phyloP scores from a whole-genome alignment of 2,888 invertebrate genomes.

The Chloroclystis v-ata region DNA sequence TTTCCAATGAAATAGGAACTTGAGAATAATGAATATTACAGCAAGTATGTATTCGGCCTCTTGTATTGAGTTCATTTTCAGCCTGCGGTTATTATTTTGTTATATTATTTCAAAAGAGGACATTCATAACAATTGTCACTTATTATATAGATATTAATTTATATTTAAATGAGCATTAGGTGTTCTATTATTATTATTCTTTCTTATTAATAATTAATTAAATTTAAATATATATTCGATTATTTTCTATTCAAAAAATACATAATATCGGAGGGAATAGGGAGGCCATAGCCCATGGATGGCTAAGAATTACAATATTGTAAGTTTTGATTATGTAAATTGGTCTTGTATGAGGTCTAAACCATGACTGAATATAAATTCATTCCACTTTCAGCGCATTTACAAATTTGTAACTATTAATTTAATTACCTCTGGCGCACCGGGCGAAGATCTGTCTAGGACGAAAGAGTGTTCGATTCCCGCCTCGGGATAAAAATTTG shows the following conservation, averaged over 20 bases:
- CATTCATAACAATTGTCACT: constrained; percentile 44
- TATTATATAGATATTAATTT: constrained; percentile 42
- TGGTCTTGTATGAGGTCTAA: too few relatives aligned
- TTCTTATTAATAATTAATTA: constrained; percentile 2
- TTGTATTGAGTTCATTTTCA: constrained; percentile 17
- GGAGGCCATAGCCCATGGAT: too few relatives aligned
- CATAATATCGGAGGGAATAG: too few relatives aligned
- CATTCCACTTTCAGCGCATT: constrained; percentile 36
- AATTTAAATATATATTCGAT: too few relatives aligned
- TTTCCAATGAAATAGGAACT: constrained; percentile 7
- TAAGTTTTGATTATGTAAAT: too few relatives aligned
- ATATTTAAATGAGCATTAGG: constrained; percentile 35
- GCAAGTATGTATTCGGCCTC: constrained; percentile 19
- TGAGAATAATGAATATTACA: constrained; percentile 53
- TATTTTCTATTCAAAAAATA: too few relatives aligned
- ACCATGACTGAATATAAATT: constrained; percentile 28
- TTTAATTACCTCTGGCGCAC: too few relatives aligned
- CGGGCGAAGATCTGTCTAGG: too few relatives aligned
- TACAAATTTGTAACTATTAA: too few relatives aligned
- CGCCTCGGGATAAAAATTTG: too few relatives aligned
- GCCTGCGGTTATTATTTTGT: constrained; percentile 34
- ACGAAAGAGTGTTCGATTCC: too few relatives aligned
- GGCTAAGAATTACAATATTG: too few relatives aligned
- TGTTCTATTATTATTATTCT: constrained; percentile 17
- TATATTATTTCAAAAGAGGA: constrained; percentile 32